phyloP scores from a whole-genome alignment of 2,797 vertebrate genomes.

The Meda fulgida region DNA sequence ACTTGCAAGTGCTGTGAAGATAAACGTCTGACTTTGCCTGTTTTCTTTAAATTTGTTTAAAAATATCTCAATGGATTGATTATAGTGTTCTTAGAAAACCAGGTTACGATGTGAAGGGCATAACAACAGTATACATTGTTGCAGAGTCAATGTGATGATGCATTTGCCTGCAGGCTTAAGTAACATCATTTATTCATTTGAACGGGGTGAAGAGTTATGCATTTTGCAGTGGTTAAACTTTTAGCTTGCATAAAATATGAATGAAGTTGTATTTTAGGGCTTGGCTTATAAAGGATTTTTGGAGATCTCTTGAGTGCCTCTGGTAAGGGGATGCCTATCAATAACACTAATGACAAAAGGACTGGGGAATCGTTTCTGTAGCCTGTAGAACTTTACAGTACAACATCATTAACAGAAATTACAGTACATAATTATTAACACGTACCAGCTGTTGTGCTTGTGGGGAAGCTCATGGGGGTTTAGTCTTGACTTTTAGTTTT shows the following conservation, averaged over 20 bases:
- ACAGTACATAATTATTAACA: not conserved
- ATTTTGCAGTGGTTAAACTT: constrained; percentile 37
- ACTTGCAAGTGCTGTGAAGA: not conserved
- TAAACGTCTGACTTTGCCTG: not conserved
- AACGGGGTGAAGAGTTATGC: constrained; percentile 23
- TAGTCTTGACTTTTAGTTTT: not conserved
- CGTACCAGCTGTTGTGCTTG: not conserved
- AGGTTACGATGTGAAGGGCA: constrained; percentile 3
- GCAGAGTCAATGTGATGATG: constrained; percentile 18
- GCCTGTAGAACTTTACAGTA: not conserved
- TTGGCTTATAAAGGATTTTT: constrained; percentile 25
- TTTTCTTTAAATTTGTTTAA: not conserved
- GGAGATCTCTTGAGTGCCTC: not conserved
- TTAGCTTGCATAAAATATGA: constrained; percentile 38
- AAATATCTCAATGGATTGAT: not conserved
- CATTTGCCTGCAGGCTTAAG: constrained; percentile 3
- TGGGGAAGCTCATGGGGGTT: not conserved
- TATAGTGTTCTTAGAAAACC: not conserved
- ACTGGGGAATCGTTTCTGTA: not conserved
- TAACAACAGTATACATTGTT: constrained; percentile 1
- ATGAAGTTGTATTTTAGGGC: constrained; percentile 26
- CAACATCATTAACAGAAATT: not conserved
- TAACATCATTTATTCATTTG: constrained; percentile 39
- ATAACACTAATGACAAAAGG: not conserved
- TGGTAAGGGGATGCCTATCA: constrained; percentile 12